These are phyloP conservation scores for Heloderma charlesbogerti DNA, from an alignment of 2,113 vertebrate species.

Conservation along the genomic window DNA sequence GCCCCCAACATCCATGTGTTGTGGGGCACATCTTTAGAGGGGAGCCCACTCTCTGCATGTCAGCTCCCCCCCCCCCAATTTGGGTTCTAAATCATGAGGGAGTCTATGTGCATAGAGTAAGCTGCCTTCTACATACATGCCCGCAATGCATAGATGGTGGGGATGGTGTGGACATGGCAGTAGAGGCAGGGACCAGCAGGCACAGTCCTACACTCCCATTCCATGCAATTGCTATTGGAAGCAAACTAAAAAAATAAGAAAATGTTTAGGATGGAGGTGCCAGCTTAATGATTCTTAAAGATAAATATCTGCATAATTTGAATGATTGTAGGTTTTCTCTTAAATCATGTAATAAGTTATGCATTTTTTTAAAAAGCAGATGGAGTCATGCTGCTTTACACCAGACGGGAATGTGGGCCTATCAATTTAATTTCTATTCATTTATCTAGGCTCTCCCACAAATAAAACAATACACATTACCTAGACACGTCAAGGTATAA, in stretches of 20 bases:
- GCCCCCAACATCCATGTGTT: neutral
- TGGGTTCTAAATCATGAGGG: neutral
- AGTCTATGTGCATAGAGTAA: neutral
- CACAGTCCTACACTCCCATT: neutral
- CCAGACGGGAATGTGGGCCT: constrained; percentile 25
- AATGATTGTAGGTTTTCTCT: neutral
- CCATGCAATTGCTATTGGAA: neutral
- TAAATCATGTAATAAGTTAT: neutral
- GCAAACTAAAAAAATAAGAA: neutral
- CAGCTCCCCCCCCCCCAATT: neutral
- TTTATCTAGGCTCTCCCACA: constrained; percentile 49
- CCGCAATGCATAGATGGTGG: neutral
- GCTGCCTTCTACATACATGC: neutral
- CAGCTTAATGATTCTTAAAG: neutral
- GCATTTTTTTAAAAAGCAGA: constrained; percentile 24
- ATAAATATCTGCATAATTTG: neutral
- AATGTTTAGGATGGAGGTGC: neutral
- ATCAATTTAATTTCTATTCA: constrained; percentile 42
- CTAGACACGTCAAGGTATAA: constrained; percentile 48
- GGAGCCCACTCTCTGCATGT: neutral
- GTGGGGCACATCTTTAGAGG: neutral
- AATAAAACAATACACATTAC: constrained; percentile 54
- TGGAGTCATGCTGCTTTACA: constrained; percentile 45
- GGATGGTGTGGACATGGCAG: neutral
- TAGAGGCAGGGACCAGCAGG: neutral